These are phyloP conservation scores for Glaucidium brasilianum DNA, from an alignment of 2,113 vertebrate species.

Conservation along the genomic window DNA sequence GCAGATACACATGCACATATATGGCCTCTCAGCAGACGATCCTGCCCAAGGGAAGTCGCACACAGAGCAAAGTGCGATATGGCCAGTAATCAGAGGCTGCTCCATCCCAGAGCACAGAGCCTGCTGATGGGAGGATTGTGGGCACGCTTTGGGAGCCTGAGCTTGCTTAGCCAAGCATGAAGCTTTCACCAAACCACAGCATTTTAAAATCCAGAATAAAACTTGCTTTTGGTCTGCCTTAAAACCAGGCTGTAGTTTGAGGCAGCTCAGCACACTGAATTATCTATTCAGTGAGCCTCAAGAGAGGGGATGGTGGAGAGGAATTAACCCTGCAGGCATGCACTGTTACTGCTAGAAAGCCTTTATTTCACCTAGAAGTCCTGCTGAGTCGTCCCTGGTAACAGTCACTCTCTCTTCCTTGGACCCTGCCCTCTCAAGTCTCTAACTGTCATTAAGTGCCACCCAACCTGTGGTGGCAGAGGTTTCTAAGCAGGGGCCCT, in stretches of 20 bases:
- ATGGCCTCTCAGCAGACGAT: fast-evolving
- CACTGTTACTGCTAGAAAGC: fast-evolving
- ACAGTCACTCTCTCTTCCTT: not conserved
- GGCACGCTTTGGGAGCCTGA: fast-evolving
- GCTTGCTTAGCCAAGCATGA: fast-evolving
- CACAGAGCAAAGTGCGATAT: not conserved
- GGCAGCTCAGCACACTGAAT: not conserved
- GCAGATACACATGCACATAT: not conserved
- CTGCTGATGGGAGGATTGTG: fast-evolving
- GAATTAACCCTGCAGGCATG: not conserved
- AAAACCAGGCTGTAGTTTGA: not conserved
- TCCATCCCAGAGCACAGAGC: not conserved
- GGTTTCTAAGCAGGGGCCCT: not conserved
- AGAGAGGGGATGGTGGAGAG: not conserved
- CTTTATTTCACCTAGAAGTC: not conserved
- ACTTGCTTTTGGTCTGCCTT: not conserved
- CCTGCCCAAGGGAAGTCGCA: not conserved
- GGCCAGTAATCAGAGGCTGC: not conserved
- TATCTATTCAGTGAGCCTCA: not conserved
- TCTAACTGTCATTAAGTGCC: not conserved
- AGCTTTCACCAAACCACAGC: not conserved
- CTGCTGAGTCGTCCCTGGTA: not conserved
- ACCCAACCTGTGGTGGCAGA: not conserved
- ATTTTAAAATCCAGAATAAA: not conserved
- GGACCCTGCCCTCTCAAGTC: not conserved